Percentiles rank a stretch among this genome's conserved stretches.
These are phyloP conservation scores for Neolamprologus longior DNA, from an alignment of 2,113 vertebrate genomes.

Conservation along the genomic window DNA sequence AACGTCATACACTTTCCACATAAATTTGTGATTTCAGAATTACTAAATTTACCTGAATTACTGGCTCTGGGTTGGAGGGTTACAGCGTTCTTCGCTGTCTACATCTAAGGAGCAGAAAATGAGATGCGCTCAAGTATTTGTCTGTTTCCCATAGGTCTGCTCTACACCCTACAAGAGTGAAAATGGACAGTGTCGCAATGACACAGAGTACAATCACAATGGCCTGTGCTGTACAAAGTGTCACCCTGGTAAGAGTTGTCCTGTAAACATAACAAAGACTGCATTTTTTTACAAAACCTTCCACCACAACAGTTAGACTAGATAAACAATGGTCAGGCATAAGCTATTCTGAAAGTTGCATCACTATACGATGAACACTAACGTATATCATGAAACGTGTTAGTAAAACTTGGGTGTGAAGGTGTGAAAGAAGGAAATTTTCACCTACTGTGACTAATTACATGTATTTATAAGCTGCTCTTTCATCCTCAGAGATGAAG, in stretches of 20 bases:
- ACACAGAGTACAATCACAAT: neutral
- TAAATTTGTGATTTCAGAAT: neutral
- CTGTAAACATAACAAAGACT: neutral
- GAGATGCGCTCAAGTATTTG: neutral
- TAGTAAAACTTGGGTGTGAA: neutral
- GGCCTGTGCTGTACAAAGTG: slow-evolving; percentile 65
- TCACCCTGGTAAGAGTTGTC: slow-evolving; percentile 49
- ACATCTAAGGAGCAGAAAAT: neutral
- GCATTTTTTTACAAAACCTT: neutral
- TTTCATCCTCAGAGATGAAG: neutral
- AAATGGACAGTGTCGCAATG: neutral
- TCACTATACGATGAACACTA: neutral
- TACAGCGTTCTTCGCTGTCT: neutral
- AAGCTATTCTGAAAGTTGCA: neutral
- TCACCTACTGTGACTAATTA: neutral
- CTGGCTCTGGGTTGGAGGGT: neutral
- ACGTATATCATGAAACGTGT: neutral
- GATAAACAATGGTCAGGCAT: neutral
- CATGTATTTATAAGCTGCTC: neutral
- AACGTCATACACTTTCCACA: neutral
- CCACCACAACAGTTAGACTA: neutral
- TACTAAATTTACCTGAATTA: neutral
- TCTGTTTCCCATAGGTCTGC: slow-evolving; percentile 30
- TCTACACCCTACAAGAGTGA: slow-evolving; percentile 21
- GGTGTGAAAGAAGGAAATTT: neutral